phyloP scores from a whole-genome alignment of 2,113 vertebrate species.

The Blennius ocellaris region DNA sequence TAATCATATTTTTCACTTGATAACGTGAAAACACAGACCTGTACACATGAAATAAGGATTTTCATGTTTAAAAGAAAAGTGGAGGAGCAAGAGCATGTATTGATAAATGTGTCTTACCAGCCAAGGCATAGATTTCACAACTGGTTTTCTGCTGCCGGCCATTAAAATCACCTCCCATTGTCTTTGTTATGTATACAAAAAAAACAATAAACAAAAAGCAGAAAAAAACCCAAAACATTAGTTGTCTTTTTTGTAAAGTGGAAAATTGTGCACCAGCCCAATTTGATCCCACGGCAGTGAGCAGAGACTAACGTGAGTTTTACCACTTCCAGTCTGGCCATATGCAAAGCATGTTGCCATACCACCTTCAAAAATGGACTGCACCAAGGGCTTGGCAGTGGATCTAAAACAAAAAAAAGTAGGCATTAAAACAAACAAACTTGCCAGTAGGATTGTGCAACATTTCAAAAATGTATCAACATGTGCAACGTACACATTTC shows the following conservation, averaged over 20 bases:
- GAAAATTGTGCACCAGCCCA: not conserved
- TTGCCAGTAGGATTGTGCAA: no score
- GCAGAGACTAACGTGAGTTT: conserved; percentile 91
- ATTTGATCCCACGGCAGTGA: not conserved
- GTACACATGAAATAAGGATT: no score
- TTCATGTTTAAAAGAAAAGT: no score
- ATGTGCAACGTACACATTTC: no score
- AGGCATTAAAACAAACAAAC: no score
- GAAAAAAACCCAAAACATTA: no score
- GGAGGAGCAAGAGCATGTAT: not conserved
- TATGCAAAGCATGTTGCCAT: conserved; percentile 98
- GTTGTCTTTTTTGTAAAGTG: not conserved
- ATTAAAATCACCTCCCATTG: conserved; percentile 95
- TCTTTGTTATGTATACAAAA: conserved; percentile 83
- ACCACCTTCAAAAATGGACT: conserved; percentile 92
- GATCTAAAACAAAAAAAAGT: conserved; percentile 80
- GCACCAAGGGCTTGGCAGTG: conserved; percentile 93
- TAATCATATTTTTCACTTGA: no score
- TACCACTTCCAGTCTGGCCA: conserved; percentile 97
- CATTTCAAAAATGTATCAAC: no score
- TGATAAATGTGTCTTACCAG: conserved; percentile 83
- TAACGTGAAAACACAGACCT: no score
- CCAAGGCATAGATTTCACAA: conserved; percentile 94
- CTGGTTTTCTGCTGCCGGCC: conserved; percentile 89
- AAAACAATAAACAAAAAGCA: not conserved